Conservation (phyloP, 2,888 invertebrate genomes). For the Phengaris arion region DNA sequence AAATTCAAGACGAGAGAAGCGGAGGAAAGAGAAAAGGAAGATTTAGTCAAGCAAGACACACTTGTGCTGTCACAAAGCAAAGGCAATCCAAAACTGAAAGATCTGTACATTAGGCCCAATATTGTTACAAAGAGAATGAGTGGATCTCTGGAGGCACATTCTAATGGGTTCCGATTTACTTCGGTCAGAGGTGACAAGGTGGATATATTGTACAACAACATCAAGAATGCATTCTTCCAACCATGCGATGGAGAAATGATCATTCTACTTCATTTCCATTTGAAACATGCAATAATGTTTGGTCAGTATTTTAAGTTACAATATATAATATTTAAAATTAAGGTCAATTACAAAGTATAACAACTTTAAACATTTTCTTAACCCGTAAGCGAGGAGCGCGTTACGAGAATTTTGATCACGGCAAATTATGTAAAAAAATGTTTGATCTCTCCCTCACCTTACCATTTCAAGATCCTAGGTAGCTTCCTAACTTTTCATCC, state of each 20-base stretch:
- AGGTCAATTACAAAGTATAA: too few relatives aligned
- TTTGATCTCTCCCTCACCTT: too few relatives aligned
- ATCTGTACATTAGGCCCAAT: slow-evolving; percentile 98
- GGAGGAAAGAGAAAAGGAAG: slow-evolving; percentile 98
- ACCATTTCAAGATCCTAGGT: too few relatives aligned
- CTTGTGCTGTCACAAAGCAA: slow-evolving; percentile 95
- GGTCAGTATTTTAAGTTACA: slow-evolving; percentile 74
- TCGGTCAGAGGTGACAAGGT: slow-evolving; percentile 99
- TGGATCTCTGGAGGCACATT: slow-evolving; percentile 95
- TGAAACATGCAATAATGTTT: slow-evolving; percentile 99
- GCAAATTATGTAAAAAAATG: too few relatives aligned
- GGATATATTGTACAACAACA: slow-evolving; percentile 99
- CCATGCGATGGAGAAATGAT: slow-evolving; percentile 99
- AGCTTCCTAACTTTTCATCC: too few relatives aligned
- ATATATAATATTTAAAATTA: slow-evolving; percentile 20
- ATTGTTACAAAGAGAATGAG: slow-evolving; percentile 98
- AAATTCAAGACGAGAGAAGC: slow-evolving; percentile 98
- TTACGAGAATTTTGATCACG: too few relatives aligned
- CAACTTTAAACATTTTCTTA: too few relatives aligned
- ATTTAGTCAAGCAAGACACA: slow-evolving; percentile 98
- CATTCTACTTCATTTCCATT: slow-evolving; percentile 98
- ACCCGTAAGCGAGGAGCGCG: too few relatives aligned
- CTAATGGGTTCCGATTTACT: slow-evolving; percentile 97
- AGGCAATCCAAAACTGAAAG: slow-evolving; percentile 98
- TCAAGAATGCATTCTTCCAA: slow-evolving; percentile 99